These are phyloP conservation scores for Sthenelais limicola DNA, from an alignment of 2,888 invertebrate species.

Conservation along the genomic window DNA sequence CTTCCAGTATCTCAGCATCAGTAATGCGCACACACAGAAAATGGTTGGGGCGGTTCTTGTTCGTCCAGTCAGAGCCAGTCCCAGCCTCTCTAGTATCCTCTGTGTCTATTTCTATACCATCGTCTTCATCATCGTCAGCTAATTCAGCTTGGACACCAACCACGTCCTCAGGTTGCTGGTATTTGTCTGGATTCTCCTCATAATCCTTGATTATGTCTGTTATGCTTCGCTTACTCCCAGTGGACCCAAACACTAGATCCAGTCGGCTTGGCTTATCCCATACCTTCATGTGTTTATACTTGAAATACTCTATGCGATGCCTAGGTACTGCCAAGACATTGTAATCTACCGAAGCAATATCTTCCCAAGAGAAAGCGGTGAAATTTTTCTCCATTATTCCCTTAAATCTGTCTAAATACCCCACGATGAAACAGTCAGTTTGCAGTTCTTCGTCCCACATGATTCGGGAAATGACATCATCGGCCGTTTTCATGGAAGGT, in stretches of 20 bases:
- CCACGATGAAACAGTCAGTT: conserved; percentile 70
- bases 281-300: conserved; percentile 71
- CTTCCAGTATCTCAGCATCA: conserved; percentile 58
- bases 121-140: conserved; percentile 46
- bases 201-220: conserved; percentile 63
- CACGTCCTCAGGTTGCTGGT: background rate
- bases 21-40: conserved; percentile 71
- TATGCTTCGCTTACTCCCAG: conserved; percentile 63
- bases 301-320: conserved; percentile 74
- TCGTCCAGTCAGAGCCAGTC: conserved; percentile 55
- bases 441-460: conserved; percentile 72
- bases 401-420: conserved; percentile 73
- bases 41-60: conserved; percentile 69
- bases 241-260: conserved; percentile 73
- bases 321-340: conserved; percentile 73
- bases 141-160: conserved; percentile 46
- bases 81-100: background rate
- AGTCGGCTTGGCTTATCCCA: conserved; percentile 73
- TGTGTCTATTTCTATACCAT: background rate
- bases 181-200: conserved; percentile 43
- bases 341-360: conserved; percentile 72
- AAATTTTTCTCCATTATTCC: conserved; percentile 73
- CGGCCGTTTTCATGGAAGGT: conserved; percentile 73
- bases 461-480: conserved; percentile 73
- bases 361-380: conserved; percentile 73